Evolutionary conservation across 2,113 vertebrate species (phyloP).

Genomic region (Syrrhaptes paradoxus): DNA sequence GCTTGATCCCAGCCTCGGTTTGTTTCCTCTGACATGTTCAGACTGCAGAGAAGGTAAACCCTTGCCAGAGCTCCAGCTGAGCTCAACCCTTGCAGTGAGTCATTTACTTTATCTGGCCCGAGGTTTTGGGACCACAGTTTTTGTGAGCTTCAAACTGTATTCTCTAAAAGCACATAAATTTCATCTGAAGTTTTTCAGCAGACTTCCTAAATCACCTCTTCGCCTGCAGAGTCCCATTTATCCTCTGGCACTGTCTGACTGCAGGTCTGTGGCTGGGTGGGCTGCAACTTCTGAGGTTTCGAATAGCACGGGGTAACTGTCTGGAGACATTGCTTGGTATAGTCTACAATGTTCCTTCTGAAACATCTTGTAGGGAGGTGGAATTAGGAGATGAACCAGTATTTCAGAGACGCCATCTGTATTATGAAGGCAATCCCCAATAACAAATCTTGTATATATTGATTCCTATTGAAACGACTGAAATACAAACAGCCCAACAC

Average conservation of each 20-base stretch:
- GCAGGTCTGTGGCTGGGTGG: not conserved
- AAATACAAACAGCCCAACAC: not conserved
- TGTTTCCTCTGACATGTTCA: not conserved
- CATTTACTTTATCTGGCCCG: not conserved
- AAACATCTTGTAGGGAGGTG: conserved; percentile 36
- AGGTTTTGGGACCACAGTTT: not conserved
- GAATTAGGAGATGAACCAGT: not conserved
- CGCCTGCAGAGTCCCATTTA: not conserved
- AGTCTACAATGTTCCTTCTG: not conserved
- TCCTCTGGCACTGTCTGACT: not conserved
- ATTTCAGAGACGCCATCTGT: conserved; percentile 31
- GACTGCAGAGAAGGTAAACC: not conserved
- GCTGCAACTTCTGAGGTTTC: not conserved
- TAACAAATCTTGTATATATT: not conserved
- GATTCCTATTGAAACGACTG: not conserved
- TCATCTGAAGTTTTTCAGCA: not conserved
- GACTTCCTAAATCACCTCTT: not conserved
- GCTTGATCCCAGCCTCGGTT: not conserved
- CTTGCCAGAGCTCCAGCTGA: not conserved
- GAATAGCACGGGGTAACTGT: not conserved
- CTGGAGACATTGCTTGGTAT: not conserved
- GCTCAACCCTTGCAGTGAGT: not conserved
- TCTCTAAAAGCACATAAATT: conserved; percentile 1
- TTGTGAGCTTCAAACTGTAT: not conserved
- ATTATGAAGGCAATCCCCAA: not conserved